phyloP scores from a whole-genome alignment of 2,888 invertebrate species.

The Xestobium rufovillosum region DNA sequence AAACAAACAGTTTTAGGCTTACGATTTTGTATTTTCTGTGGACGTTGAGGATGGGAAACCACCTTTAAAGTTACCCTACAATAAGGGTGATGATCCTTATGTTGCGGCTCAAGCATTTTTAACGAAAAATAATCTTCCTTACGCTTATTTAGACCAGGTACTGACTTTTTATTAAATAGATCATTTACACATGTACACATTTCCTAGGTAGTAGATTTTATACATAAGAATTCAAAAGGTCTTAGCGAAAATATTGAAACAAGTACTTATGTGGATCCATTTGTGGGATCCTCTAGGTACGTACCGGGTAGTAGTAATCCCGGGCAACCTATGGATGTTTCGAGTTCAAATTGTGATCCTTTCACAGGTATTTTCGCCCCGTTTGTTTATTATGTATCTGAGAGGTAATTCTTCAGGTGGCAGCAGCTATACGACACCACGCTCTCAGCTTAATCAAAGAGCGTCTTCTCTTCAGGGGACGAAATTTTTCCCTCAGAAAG shows the following conservation, averaged over 20 bases:
- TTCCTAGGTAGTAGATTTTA: conserved; percentile 75
- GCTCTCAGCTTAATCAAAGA: conserved; percentile 33
- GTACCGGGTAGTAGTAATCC: conserved; percentile 46
- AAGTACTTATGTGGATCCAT: conserved; percentile 54
- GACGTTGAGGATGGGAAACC: conserved; percentile 88
- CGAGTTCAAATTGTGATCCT: conserved; percentile 47
- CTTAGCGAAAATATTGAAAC: conserved; percentile 34
- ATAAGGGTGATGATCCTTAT: conserved; percentile 88
- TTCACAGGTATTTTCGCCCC: conserved; percentile 47
- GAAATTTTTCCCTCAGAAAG: conserved; percentile 41
- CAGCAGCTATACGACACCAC: conserved; percentile 31
- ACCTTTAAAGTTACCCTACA: conserved; percentile 85
- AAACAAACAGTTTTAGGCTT: conserved; percentile 50
- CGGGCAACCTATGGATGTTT: conserved; percentile 24
- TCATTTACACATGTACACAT: not conserved
- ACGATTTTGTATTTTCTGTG: conserved; percentile 94
- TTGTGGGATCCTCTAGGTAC: conserved; percentile 59
- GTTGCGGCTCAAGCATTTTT: conserved; percentile 85
- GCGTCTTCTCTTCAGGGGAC: conserved; percentile 41
- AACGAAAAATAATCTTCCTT: conserved; percentile 73
- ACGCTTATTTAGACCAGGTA: conserved; percentile 75
- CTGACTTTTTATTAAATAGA: not conserved
- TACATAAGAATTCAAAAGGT: conserved; percentile 69
- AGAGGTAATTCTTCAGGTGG: conserved; percentile 57
- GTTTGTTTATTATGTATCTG: not conserved